Percentiles rank a stretch among this genome's conserved stretches.
phyloP scores from a whole-genome alignment of 2,113 vertebrate genomes.

The Otus sunia region DNA sequence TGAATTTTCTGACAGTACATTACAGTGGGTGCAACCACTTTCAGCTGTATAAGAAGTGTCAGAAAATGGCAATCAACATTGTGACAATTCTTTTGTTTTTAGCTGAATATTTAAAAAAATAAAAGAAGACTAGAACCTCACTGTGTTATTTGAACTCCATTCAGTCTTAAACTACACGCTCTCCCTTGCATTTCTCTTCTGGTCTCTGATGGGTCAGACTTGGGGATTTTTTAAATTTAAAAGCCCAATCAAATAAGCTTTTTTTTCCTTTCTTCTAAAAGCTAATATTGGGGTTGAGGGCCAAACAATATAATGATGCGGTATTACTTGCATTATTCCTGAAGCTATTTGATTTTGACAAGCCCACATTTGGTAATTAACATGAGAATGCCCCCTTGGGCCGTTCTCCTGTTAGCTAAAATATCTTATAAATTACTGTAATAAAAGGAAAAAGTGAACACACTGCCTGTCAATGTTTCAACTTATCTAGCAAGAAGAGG shows the following conservation, averaged over 20 bases:
- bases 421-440: conserved; percentile 86
- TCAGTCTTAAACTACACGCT: conserved; percentile 42
- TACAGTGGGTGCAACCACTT: not conserved
- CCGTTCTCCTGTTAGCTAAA: conserved; percentile 82
- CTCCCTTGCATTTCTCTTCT: conserved; percentile 28
- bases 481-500: conserved; percentile 73
- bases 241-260: conserved; percentile 65
- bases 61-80: conserved; percentile 44
- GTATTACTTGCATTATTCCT: conserved; percentile 79
- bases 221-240: conserved; percentile 58
- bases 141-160: not conserved
- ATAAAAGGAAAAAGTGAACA: conserved; percentile 82
- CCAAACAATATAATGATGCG: conserved; percentile 78
- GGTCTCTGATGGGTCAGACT: conserved; percentile 28
- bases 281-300: conserved; percentile 80
- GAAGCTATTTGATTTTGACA: conserved; percentile 84
- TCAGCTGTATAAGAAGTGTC: not conserved
- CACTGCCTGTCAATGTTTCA: conserved; percentile 80
- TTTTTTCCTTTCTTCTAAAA: conserved; percentile 28
- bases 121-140: not conserved
- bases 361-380: conserved; percentile 85
- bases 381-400: conserved; percentile 83
- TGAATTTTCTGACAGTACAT: not conserved
- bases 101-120: not conserved
- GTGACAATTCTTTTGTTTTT: conserved; percentile 38